Evolutionary conservation across 2,888 invertebrate genomes (phyloP), one percentile per base, ranked within the genome.

Genomic region (Tolmerus cingulatus): DNA sequence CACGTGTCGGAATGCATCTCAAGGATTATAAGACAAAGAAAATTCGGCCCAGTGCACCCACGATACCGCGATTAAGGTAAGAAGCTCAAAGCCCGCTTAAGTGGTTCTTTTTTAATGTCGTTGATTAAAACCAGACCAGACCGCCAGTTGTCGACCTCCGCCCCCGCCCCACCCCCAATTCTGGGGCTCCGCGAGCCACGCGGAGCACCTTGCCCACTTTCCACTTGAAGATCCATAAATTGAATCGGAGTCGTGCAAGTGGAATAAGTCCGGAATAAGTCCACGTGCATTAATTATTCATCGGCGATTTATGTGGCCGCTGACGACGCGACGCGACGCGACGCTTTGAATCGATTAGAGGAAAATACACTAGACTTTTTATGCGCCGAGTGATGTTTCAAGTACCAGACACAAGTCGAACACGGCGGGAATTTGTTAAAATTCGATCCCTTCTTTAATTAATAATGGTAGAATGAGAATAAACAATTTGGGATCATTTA

Each of bases 1-100:
- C 30, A 79, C 79, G 79, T 79, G 66, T 66, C 66, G 66, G 66
- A 66, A 66, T 66, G 66, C 66, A 66, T 66, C 66, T 23, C 27
- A 27, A 66, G 66, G 66, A 66, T 66, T 66, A 66, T 27, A 12
- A 66, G 66, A 66, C 27, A 66, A 66, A 66, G 66, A 66, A 27
- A 66, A 66, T 66, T 66, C 66, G 66, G 66, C 27, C 27, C 14
- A 66, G 27, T 27, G 66, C 66, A 66, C 66, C 66, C 66, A 27
- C 66, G 66, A 66, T 66, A 27, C 12, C 66, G 66, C 19, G 66
- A 23, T 66, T 66, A 66, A 66, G 66, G 66, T 66, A 66, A 66
- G 66, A 12, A 27, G 66, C 19, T 66, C 66, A 66, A 19, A 51
- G 23, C 27, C 12, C 66, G 66, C 23, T 27, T 66, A 66, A 66